Conservation (phyloP, 2,888 invertebrate genomes). For the Acanthosepion pharaonis region DNA sequence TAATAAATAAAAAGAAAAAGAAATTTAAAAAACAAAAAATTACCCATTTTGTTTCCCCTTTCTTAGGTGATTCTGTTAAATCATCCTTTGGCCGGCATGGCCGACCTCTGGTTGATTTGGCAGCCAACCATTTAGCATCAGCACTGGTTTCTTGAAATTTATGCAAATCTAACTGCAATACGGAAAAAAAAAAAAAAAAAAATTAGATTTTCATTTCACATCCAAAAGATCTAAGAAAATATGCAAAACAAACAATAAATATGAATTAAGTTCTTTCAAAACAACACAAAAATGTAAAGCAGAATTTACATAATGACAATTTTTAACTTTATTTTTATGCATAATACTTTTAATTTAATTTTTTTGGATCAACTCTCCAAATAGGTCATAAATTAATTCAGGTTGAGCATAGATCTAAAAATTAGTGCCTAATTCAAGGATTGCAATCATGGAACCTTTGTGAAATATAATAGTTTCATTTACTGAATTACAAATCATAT, state of each 20-base stretch:
- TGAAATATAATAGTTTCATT: too few relatives aligned
- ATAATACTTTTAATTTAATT: too few relatives aligned
- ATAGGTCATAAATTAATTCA: too few relatives aligned
- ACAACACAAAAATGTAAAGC: too few relatives aligned
- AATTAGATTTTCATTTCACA: not conserved
- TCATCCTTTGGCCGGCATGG: constrained; percentile 47
- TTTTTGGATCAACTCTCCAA: too few relatives aligned
- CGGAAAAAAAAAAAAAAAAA: constrained; percentile 14
- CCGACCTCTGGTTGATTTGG: constrained; percentile 76
- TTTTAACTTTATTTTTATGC: too few relatives aligned
- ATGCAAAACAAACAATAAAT: not conserved
- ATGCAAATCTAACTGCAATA: constrained; percentile 71
- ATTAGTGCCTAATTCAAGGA: too few relatives aligned
- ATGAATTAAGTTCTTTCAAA: too few relatives aligned
- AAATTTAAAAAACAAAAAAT: not conserved
- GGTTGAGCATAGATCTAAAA: too few relatives aligned
- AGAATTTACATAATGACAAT: too few relatives aligned
- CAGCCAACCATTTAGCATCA: constrained; percentile 88
- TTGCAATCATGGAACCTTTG: too few relatives aligned
- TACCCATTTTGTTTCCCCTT: constrained; percentile 23
- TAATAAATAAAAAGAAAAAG: not conserved
- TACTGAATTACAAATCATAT: too few relatives aligned
- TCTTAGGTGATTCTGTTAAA: constrained; percentile 24
- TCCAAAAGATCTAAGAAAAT: not conserved
- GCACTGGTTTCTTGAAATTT: constrained; percentile 76